Evolutionary conservation across 2,113 vertebrate species (phyloP).

Genomic region (Nesogale talazaci): DNA sequence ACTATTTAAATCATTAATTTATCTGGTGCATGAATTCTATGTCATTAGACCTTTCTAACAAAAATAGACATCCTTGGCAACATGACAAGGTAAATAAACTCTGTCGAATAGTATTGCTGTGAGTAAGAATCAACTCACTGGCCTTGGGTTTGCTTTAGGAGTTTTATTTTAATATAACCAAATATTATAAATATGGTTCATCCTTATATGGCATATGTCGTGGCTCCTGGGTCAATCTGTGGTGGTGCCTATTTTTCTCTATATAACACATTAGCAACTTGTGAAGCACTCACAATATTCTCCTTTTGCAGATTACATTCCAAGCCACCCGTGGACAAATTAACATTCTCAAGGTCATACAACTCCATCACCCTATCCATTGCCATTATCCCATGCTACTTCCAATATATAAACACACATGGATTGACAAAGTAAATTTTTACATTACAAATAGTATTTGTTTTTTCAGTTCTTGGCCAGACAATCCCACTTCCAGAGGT

Average conservation of each 20-base stretch:
- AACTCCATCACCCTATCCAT: background rate
- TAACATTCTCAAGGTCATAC: background rate
- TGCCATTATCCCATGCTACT: background rate
- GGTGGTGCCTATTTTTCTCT: background rate
- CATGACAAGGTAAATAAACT: background rate
- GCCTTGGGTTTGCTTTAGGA: background rate
- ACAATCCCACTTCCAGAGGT: slow-evolving; percentile 65
- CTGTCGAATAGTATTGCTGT: background rate
- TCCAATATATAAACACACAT: slow-evolving; percentile 13
- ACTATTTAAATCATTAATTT: too few species aligned
- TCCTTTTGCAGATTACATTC: background rate
- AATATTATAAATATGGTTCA: background rate
- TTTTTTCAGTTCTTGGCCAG: slow-evolving; percentile 53
- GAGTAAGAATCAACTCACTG: background rate
- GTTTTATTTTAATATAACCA: background rate
- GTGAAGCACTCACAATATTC: background rate
- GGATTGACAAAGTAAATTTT: background rate
- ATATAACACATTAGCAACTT: background rate
- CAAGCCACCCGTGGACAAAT: slow-evolving; percentile 26
- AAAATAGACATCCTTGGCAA: background rate
- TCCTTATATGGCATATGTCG: background rate
- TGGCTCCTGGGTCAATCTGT: background rate
- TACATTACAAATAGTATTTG: slow-evolving; percentile 50
- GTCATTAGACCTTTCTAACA: too few species aligned
- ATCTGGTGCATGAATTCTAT: too few species aligned